A percentile compares a stretch with the other conserved stretches of the same genome.
Conservation (phyloP, 1,140 invertebrate species). For the Sminthurinus signatus region DNA sequence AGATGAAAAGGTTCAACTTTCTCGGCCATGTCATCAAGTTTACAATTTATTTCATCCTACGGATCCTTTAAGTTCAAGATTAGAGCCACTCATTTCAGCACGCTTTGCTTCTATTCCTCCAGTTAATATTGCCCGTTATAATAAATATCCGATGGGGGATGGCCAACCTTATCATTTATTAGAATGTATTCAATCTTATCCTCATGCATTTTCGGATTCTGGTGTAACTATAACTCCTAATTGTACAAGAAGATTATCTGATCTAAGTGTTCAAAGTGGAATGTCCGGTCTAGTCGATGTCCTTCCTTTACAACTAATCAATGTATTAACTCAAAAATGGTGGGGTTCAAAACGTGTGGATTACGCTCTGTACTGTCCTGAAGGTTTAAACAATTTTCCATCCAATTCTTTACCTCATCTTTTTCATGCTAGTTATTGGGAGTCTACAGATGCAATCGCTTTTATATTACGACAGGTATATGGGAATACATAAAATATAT, state of each 20-base stretch:
- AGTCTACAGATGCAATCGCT: conserved; percentile 94
- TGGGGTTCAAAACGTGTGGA: conserved; percentile 96
- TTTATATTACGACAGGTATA: conserved; percentile 89
- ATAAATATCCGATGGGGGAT: conserved; percentile 94
- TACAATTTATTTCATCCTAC: conserved; percentile 98
- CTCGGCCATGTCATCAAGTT: conserved; percentile 76
- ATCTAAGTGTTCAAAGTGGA: conserved; percentile 85
- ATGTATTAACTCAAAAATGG: conserved; percentile 88
- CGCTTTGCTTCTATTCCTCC: conserved; percentile 85
- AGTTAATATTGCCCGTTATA: conserved; percentile 87
- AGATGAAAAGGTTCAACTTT: conserved; percentile 50
- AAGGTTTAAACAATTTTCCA: conserved; percentile 91
- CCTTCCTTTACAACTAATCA: conserved; percentile 76
- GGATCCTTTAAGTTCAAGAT: conserved; percentile 84
- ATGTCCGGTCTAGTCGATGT: conserved; percentile 82
- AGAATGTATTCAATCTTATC: conserved; percentile 84
- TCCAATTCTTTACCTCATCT: conserved; percentile 94
- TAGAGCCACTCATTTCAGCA: conserved; percentile 90
- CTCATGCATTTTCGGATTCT: conserved; percentile 73
- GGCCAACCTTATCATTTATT: conserved; percentile 91
- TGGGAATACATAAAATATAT: background rate
- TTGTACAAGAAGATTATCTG: conserved; percentile 64
- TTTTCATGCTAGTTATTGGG: conserved; percentile 99
- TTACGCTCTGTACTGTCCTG: conserved; percentile 96
- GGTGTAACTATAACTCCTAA: conserved; percentile 28